Conservation (phyloP, 2,113 vertebrate genomes). For the Ictidomys tridecemlineatus region DNA sequence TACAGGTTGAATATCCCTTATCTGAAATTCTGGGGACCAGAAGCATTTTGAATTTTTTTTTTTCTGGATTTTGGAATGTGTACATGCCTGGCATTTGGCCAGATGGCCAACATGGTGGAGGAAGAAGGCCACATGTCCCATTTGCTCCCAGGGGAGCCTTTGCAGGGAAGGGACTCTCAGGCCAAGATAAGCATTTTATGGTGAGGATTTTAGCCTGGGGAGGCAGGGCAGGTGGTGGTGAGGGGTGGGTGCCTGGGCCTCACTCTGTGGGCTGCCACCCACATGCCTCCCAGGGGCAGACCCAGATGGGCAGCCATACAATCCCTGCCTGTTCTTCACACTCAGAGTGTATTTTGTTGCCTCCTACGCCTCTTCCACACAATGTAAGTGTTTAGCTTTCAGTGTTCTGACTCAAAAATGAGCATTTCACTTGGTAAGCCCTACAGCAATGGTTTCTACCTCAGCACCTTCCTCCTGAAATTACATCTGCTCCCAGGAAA, state of each 20-base stretch:
- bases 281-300: not conserved
- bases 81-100: not conserved
- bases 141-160: not conserved
- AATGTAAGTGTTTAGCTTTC: not conserved
- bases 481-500: not conserved
- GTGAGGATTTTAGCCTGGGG: not conserved
- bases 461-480: not conserved
- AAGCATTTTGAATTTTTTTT: not conserved
- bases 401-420: slow-evolving; percentile 26
- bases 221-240: not conserved
- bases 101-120: not conserved
- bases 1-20: not conserved
- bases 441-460: not conserved
- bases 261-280: not conserved
- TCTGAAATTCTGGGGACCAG: not conserved
- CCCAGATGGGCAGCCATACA: not conserved
- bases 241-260: not conserved
- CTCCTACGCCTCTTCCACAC: slow-evolving; percentile 42
- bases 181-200: not conserved
- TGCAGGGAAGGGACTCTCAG: not conserved
- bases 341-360: not conserved
- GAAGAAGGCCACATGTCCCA: not conserved
- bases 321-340: not conserved
- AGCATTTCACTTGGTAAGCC: slow-evolving; percentile 1
- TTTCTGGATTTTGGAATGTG: not conserved